Evolutionary conservation across 2,888 invertebrate genomes (phyloP), one percentile per base, ranked within the genome.

Genomic region (Cheilosia scutellata): DNA sequence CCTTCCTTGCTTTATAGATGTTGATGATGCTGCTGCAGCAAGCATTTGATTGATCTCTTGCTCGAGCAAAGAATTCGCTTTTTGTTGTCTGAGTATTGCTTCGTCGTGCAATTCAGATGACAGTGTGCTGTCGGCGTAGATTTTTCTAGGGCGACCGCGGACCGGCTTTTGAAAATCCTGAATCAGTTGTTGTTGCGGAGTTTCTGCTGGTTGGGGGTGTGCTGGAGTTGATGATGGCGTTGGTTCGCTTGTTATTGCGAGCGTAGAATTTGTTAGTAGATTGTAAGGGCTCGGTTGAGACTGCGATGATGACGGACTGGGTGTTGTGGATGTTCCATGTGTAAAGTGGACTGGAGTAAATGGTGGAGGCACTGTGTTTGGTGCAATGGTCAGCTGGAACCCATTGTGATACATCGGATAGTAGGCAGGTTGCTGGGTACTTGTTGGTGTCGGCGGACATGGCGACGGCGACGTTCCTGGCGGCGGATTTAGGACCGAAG

Each of bases 401-500:
- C 92, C 92, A 88, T 92, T 92, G 77, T 92, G 92, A 88, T 92
- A 92, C 92, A 92, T 92, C 16, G 92, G 92, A 89, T 92, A 92
- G 78, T 92, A 92, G 58, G 82, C 77, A 60, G 87, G 77, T 78
- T 87, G 86, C 16, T 82, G 87, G 31, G 86, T 66, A 29, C 70
- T 87, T 47, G 87, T 71, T 33, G 82, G 75, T 58, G 87, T 79
- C 47, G 86, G 63, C 53, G 86, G 82, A 58, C 76, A 72, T 16
- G 74, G 90, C 89, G 62, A 88, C 88, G 82, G 66, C 63, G 89
- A 88, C 27, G 89, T 87, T 13, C 89, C 87, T 29, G 89, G 60
- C 37, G 89, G 87, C 5, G 88, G 63, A 20, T 89, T 89, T 20
- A 86, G 25, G 37, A 78, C 62, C 20, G 89, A 88, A 13, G 89